Base-by-base conservation (phyloP, 2,888 invertebrate genomes). In the Bembecia ichneumoniformis region DNA sequence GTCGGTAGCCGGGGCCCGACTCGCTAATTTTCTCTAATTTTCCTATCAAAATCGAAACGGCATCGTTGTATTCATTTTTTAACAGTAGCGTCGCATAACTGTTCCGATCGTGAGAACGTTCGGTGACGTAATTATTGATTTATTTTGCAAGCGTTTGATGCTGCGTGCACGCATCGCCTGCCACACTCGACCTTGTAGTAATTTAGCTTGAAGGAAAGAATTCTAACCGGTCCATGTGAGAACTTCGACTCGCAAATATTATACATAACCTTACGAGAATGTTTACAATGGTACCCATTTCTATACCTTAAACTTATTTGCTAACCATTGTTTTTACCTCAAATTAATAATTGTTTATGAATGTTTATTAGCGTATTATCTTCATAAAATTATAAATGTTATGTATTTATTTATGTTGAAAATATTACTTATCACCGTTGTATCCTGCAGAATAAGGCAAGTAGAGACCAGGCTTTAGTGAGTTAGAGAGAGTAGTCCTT, bases 21-120 rank as follows among this genome's bases (percentile, higher is more conserved):
- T 75, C 74, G 72, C 80, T 86, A 86, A 87, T 87, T 86, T 84
- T 78, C 80, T 76, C 84, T 86, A 84, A 87, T 87, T 87, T 86
- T 84, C 86, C 76, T 84, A 86, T 86, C 86, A 86, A 82, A 86
- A 77, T 63, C 81, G 73, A 77, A 72, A 74, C 75, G 66, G 60
- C 65, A 69, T 75, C 74, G 72, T 78, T 78, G 75, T 77, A 74
- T 70, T 64, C 43, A 47, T 58, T 36, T 59, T 50, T 57, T 58
- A 62, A 69, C 74, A 70, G 77, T 76, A 78, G 77, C 76, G 60
- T 60, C 56, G 57, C 56, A 60, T 79, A 80, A 81, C 81, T 75
- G 82, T 77, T 60, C 56, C 50, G 62, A 74, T 74, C 83, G 82
- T 82, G 82, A 76, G 82, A 84, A 83, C 71, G 62, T 71, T 67